phyloP scores from a whole-genome alignment of 1,140 invertebrate species.

The Streblospio benedicti region DNA sequence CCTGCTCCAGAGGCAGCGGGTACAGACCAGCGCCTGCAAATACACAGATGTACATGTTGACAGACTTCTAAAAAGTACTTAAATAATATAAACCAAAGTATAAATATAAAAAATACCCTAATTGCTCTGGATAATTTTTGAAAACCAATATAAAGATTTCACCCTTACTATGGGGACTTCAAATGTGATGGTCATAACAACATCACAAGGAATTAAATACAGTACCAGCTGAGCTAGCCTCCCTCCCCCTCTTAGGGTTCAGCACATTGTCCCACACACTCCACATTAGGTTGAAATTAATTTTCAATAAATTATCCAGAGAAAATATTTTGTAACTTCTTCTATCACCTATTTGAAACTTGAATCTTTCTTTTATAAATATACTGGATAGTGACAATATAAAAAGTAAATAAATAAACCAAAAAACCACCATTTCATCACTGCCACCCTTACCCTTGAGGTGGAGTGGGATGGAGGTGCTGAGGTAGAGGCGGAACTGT shows the following conservation, averaged over 20 bases:
- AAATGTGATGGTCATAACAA: too few species aligned
- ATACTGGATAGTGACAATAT: background rate
- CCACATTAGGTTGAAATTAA: too few species aligned
- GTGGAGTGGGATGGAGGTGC: conserved; percentile 35
- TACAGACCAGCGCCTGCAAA: background rate
- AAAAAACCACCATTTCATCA: background rate
- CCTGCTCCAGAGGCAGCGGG: background rate
- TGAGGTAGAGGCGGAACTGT: conserved; percentile 40
- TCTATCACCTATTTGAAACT: background rate
- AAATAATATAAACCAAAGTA: background rate
- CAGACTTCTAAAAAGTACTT: too few species aligned
- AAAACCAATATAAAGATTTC: too few species aligned
- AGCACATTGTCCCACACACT: too few species aligned
- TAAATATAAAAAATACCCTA: background rate
- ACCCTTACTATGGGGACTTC: too few species aligned
- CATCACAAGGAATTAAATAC: too few species aligned
- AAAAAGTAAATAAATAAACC: background rate
- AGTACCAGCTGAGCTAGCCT: too few species aligned
- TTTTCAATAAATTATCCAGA: background rate
- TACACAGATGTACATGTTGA: background rate
- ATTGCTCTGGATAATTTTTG: too few species aligned
- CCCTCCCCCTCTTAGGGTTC: too few species aligned
- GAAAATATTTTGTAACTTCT: background rate
- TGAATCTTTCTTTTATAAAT: background rate
- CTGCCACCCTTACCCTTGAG: conserved; percentile 31